Evolutionary conservation across 2,113 vertebrate species (phyloP).

Genomic region (Oplegnathus fasciatus): DNA sequence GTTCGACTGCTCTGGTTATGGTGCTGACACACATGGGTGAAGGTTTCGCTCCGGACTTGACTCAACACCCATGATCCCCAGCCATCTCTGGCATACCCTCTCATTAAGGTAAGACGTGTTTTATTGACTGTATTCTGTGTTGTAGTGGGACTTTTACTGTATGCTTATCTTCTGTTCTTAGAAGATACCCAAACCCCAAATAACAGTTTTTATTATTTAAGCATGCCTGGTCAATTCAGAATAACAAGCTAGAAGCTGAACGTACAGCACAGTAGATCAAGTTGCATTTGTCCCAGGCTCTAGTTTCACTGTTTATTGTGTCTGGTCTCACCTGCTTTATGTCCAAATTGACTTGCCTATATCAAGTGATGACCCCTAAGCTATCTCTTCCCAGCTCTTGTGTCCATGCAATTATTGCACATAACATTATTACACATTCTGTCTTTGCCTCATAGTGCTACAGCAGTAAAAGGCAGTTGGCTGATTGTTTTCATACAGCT

Average conservation of each 20-base stretch:
- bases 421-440: neutral
- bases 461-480: neutral
- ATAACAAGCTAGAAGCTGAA: slow-evolving; percentile 5
- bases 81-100: slow-evolving; percentile 69
- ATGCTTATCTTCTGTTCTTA: neutral
- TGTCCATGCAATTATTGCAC: neutral
- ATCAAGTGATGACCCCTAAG: slow-evolving; percentile 4
- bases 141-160: neutral
- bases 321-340: slow-evolving; percentile 43
- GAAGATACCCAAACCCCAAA: neutral
- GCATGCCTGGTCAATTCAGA: neutral
- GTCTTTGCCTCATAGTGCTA: neutral
- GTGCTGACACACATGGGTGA: slow-evolving; percentile 50
- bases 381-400: neutral
- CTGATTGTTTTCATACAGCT: slow-evolving; percentile 4
- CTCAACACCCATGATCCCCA: slow-evolving; percentile 68
- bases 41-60: slow-evolving; percentile 61
- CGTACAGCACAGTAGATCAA: neutral
- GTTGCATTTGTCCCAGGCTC: slow-evolving; percentile 6
- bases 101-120: slow-evolving; percentile 76
- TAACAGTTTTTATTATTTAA: slow-evolving; percentile 1
- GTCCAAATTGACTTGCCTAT: slow-evolving; percentile 3
- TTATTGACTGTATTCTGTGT: neutral
- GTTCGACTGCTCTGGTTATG: slow-evolving; percentile 16
- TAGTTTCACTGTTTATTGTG: slow-evolving; percentile 39